Evolutionary conservation across 2,888 invertebrate genomes (phyloP).

Genomic region (Drosophila putrida): DNA sequence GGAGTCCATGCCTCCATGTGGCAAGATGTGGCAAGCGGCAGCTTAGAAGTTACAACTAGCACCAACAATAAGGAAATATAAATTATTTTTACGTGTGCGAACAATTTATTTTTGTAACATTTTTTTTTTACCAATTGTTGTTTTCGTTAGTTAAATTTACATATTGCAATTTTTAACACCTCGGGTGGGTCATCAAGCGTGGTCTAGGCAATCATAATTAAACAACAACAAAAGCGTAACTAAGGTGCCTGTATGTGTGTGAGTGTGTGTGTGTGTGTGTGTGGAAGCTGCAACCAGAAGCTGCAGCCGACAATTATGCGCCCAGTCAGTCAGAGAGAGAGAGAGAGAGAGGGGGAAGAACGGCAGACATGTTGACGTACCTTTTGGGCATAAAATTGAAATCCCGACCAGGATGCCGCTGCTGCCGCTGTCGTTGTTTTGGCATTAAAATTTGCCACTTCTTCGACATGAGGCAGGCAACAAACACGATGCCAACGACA

Average conservation of each 20-base stretch:
- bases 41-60: slow-evolving; percentile 43
- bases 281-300: slow-evolving; percentile 62
- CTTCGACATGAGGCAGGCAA: slow-evolving; percentile 57
- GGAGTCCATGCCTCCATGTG: slow-evolving; percentile 36
- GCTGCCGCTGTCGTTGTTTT: slow-evolving; percentile 61
- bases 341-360: not conserved
- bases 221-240: slow-evolving; percentile 56
- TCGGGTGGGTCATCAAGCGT: slow-evolving; percentile 83
- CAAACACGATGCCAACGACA: slow-evolving; percentile 61
- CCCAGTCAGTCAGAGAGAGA: slow-evolving; percentile 21
- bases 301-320: slow-evolving; percentile 66
- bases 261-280: slow-evolving; percentile 14
- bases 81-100: slow-evolving; percentile 65
- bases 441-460: slow-evolving; percentile 82
- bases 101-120: slow-evolving; percentile 66
- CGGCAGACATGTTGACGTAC: slow-evolving; percentile 75
- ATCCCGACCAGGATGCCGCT: slow-evolving; percentile 73
- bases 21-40: slow-evolving; percentile 16
- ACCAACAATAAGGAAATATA: slow-evolving; percentile 57
- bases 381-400: slow-evolving; percentile 82
- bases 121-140: slow-evolving; percentile 10
- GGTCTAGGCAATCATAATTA: slow-evolving; percentile 66
- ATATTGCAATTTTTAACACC: slow-evolving; percentile 85
- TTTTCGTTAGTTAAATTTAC: slow-evolving; percentile 73
- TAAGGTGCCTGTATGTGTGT: too few species aligned